These are phyloP conservation scores for Buceros bicornis DNA, from an alignment of 2,797 vertebrate genomes.

Conservation along the genomic window DNA sequence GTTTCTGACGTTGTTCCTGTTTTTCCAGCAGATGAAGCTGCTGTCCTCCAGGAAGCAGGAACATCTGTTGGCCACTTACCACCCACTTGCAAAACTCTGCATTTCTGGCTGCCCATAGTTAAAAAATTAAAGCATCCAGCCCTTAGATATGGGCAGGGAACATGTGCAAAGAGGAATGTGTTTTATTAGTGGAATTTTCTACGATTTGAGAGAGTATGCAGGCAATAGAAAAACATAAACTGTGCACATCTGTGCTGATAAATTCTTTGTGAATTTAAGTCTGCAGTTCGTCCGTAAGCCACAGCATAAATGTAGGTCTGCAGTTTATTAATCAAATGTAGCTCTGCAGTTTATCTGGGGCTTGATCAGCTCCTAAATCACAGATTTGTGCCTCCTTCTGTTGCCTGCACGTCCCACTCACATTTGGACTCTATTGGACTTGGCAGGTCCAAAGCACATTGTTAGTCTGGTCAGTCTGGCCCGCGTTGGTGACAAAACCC, in stretches of 20 bases:
- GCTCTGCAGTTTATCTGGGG: neutral
- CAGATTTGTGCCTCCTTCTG: neutral
- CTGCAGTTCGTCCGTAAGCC: neutral
- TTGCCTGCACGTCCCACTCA: neutral
- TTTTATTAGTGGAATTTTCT: conserved; percentile 1
- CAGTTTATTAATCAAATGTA: neutral
- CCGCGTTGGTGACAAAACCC: neutral
- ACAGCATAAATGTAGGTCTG: neutral
- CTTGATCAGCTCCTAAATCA: neutral
- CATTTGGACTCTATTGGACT: neutral
- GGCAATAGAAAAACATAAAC: neutral
- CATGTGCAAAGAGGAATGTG: neutral
- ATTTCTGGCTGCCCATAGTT: neutral
- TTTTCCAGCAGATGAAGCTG: neutral
- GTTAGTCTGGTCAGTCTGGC: neutral
- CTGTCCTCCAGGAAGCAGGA: neutral
- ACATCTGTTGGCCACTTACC: neutral
- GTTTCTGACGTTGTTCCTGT: neutral
- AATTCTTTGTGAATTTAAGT: neutral
- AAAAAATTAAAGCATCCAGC: neutral
- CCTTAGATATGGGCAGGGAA: neutral
- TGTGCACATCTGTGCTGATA: neutral
- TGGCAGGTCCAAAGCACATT: neutral
- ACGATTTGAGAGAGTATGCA: neutral
- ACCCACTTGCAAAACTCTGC: neutral